A percentile compares a stretch with the other conserved stretches of the same genome.
Evolutionary conservation across 1,140 invertebrate genomes (phyloP).

Genomic region (Trigoniulus corallinus): DNA sequence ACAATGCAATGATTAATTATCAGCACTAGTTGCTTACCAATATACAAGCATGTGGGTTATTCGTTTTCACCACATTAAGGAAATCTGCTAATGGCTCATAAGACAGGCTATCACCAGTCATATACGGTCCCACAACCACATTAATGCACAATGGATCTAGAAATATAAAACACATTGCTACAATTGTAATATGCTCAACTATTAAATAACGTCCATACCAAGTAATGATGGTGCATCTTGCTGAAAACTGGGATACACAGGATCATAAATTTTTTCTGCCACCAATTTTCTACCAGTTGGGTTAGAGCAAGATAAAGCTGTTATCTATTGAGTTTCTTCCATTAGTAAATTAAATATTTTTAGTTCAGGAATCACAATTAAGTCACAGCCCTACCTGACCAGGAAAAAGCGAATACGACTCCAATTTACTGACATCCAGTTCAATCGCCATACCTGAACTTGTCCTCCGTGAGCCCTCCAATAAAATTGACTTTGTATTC

Average conservation of each 20-base stretch:
- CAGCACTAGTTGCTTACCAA: slow-evolving; percentile 24
- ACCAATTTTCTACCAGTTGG: no score
- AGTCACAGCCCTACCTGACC: not conserved
- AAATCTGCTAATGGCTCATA: slow-evolving; percentile 59
- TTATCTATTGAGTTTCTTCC: no score
- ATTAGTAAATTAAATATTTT: no score
- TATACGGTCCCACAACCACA: slow-evolving; percentile 65
- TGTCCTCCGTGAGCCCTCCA: not conserved
- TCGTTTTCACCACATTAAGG: slow-evolving; percentile 42
- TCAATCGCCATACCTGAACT: not conserved
- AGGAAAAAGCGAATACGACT: not conserved
- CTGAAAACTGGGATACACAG: no score
- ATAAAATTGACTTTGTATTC: not conserved
- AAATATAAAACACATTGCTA: no score
- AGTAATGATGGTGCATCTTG: no score
- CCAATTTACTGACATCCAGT: not conserved
- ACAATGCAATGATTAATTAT: not conserved
- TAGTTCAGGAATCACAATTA: no score
- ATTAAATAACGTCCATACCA: no score
- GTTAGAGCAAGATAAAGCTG: no score
- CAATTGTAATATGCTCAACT: no score
- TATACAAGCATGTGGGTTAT: slow-evolving; percentile 60
- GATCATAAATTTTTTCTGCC: no score
- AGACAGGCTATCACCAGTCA: slow-evolving; percentile 48
- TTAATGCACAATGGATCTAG: slow-evolving; percentile 52